Base-by-base conservation (phyloP, 2,888 invertebrate genomes). In the Coenonympha arcania region DNA sequence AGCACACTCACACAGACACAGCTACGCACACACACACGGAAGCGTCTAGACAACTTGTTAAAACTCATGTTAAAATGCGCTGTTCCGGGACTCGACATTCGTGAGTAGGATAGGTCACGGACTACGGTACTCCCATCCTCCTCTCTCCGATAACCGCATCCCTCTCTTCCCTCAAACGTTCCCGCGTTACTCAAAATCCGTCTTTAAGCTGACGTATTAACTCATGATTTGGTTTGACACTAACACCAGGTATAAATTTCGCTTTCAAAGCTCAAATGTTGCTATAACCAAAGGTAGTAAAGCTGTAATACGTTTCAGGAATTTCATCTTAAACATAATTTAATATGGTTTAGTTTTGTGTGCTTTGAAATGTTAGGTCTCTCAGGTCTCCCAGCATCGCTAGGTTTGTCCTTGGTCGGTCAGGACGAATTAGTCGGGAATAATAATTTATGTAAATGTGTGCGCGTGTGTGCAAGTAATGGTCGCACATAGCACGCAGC, bases 31-130 rank as follows among this genome's bases (percentile, higher is more conserved):
- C 68, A 76, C 73, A 63, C 36, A 49, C 63, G 54, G 68, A 61
- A 50, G 56, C 68, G 85, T 85, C 85, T 85, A 85, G 85, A 86
- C 85, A 68, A 72, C 73, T 81, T 73, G 83, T 80, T 82, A 81
- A 81, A 79, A 77, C 73, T 76, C 76, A 73, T 73, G 83, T 80
- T 82, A 81, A 81, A 79, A 77, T 73, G 76, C 76, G 73, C 73
- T 79, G 80, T 83, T 85, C 84, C 82, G 82, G 82, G 81, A 69
- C 80, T 79, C 83, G 80, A 79, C 82, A 82, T 83, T 85, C 83
- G 79, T 80, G 77, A 83, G 85, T 86, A 84, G 85, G 85, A 85
- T 86, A 86, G 86, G 86, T 86, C 86, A 84, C 85, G 85, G 85
- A 84, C 82, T 72, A 77, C 71, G 70, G 66, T 66, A 64, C 65